Percentiles rank a stretch among this genome's conserved stretches.
These are phyloP conservation scores for Salvator merianae DNA, from an alignment of 2,113 vertebrate genomes.

Conservation along the genomic window DNA sequence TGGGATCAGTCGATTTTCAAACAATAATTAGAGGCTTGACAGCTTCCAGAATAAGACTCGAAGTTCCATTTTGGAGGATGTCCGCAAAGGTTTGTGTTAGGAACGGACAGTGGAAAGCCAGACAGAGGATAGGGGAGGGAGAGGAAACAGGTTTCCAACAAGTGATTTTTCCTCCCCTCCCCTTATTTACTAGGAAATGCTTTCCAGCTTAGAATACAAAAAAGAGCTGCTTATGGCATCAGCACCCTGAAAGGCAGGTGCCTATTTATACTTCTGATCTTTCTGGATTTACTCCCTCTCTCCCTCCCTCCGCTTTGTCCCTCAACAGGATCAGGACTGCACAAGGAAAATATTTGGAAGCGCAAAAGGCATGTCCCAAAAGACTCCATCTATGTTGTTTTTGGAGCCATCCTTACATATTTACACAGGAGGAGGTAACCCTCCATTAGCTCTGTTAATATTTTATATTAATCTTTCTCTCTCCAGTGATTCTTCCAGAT, in stretches of 20 bases:
- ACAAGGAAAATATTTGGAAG: not conserved
- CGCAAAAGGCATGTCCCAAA: not conserved
- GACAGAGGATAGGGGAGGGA: not conserved
- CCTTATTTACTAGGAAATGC: not conserved
- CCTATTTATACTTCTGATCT: not conserved
- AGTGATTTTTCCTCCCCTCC: not conserved
- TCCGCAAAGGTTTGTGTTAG: not conserved
- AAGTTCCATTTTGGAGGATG: constrained; percentile 16
- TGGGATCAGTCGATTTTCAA: constrained; percentile 57
- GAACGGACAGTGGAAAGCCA: too few relatives aligned
- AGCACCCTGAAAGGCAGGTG: not conserved
- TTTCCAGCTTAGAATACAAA: not conserved
- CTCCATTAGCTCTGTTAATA: not conserved
- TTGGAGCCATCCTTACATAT: not conserved
- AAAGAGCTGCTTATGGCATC: not conserved
- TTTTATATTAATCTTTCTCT: not conserved
- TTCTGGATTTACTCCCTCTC: not conserved
- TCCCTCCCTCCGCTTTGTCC: not conserved
- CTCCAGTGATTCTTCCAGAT: too few relatives aligned
- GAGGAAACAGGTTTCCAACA: not conserved
- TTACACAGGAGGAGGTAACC: not conserved
- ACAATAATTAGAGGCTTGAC: constrained; percentile 56
- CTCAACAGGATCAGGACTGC: not conserved
- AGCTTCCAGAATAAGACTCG: constrained; percentile 37
- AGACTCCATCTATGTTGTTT: not conserved